These are phyloP conservation scores for Ceratina australensis DNA, from an alignment of 1,140 invertebrate genomes.

Conservation along the genomic window DNA sequence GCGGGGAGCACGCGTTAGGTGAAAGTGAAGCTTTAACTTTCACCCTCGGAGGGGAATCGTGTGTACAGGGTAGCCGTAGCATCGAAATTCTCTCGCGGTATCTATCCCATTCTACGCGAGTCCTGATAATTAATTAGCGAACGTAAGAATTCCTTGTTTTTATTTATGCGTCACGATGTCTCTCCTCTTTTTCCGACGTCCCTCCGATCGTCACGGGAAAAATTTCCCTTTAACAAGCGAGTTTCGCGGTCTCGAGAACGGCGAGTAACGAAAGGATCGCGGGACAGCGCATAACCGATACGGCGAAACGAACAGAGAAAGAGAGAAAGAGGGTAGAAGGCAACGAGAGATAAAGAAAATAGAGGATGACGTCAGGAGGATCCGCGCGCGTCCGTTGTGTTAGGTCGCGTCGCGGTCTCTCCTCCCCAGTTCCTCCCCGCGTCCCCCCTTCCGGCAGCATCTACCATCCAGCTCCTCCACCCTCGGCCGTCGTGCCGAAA, in stretches of 20 bases:
- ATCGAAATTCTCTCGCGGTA: not conserved
- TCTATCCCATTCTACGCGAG: too few relatives aligned
- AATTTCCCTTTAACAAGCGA: not conserved
- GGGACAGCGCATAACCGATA: not conserved
- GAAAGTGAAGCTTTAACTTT: constrained; percentile 33
- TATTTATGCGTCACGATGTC: too few relatives aligned
- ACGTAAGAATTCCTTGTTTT: too few relatives aligned
- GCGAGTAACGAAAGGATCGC: not conserved
- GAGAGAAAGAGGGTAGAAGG: constrained; percentile 39
- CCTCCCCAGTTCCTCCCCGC: constrained; percentile 25
- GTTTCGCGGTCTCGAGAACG: not conserved
- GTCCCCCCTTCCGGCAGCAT: constrained; percentile 53
- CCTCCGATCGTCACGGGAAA: not conserved
- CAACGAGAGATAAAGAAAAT: constrained; percentile 49
- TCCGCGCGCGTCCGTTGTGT: constrained; percentile 70
- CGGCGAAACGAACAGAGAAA: constrained; percentile 45
- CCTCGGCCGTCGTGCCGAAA: constrained; percentile 71
- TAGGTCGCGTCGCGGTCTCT: constrained; percentile 66
- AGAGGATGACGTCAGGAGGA: constrained; percentile 65
- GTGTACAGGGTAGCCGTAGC: not conserved
- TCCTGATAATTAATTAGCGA: too few relatives aligned
- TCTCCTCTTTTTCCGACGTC: too few relatives aligned
- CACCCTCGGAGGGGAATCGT: not conserved
- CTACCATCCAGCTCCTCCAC: constrained; percentile 51
- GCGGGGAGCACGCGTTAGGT: constrained; percentile 3